Evolutionary conservation across 2,113 vertebrate genomes (phyloP).

Genomic region (Charina bottae): DNA sequence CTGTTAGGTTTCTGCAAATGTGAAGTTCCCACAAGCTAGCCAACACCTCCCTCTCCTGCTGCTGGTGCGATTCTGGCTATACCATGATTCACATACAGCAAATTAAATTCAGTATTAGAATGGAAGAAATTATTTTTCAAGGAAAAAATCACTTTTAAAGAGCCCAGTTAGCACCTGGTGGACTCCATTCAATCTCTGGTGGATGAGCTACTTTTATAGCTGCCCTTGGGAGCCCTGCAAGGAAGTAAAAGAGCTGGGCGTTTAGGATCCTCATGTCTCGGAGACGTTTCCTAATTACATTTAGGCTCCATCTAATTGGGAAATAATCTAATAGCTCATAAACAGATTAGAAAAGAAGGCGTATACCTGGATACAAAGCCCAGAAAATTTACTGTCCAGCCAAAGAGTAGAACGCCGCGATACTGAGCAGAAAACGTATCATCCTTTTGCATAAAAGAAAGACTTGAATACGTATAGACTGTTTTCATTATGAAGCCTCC

Average conservation of each 20-base stretch:
- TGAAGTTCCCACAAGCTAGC: too few species aligned
- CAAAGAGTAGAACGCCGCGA: background rate
- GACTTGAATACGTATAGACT: too few species aligned
- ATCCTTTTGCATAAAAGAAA: background rate
- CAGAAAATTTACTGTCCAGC: background rate
- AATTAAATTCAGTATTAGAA: background rate
- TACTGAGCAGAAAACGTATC: background rate
- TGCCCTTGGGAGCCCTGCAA: background rate
- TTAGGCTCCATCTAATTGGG: slow-evolving; percentile 1
- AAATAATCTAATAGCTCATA: slow-evolving; percentile 17
- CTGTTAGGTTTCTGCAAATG: too few species aligned
- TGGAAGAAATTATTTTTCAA: background rate
- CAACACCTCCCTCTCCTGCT: background rate
- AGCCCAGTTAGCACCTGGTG: too few species aligned
- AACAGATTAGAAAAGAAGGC: background rate
- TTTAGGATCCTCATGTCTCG: background rate
- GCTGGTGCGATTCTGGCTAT: background rate
- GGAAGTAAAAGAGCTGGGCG: background rate
- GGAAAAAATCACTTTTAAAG: background rate
- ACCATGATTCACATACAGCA: too few species aligned
- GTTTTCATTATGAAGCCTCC: background rate
- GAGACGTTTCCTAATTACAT: slow-evolving; percentile 22
- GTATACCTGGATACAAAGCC: background rate
- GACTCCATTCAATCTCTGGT: background rate
- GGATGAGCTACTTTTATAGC: background rate